Base-by-base conservation (phyloP, 1,140 invertebrate species). In the Zaprionus lachaisei region DNA sequence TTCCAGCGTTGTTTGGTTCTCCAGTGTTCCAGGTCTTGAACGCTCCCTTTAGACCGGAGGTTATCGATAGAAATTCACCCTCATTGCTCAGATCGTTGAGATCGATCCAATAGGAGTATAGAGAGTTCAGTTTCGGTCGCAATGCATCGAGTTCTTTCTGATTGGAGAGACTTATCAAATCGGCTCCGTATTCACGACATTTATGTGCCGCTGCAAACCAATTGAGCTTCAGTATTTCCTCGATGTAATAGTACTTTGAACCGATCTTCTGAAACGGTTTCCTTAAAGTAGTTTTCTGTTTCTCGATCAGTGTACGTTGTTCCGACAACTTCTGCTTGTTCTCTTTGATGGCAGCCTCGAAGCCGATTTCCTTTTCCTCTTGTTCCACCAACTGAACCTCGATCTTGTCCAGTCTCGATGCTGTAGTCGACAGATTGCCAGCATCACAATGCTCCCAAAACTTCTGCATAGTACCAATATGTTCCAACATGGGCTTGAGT, bases 181-280 rank as follows among this genome's bases (percentile, higher is more conserved):
- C 38, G 9, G 22, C 54, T 1, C 63, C 70, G 0, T 22, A 12
- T 7, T 28, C 54, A 1, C 3, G 20, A 22, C 70, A 72, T 22
- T 9, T 66, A 41, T 72, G 55, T 4, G 24, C 62, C 0, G 70
- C 70, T 20, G 14, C 55, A 31, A 66, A 72, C 70, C 70, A 68
- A 68, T n/a, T 58, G 26, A 47, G 24, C 5, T n/a, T 28, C 38
- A 9, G 22, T 4, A 5, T 20, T 1, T 58, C 12, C 7, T 67
- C 55, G 3, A 58, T 47, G 20, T 57, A 68, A 24, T 68, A 68
- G n/a, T 37, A 68, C 15, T 57, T 66, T 7, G 62, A 51, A 12
- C 62, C 70, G n/a, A 72, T 49, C 22, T 66, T 28, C 31, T 66
- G 22, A 24, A 72, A 72, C n/a, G 41, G 41, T 22, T 51, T 22